These are phyloP conservation scores for Corythornis cristatus DNA, from an alignment of 2,113 vertebrate species.

Conservation along the genomic window DNA sequence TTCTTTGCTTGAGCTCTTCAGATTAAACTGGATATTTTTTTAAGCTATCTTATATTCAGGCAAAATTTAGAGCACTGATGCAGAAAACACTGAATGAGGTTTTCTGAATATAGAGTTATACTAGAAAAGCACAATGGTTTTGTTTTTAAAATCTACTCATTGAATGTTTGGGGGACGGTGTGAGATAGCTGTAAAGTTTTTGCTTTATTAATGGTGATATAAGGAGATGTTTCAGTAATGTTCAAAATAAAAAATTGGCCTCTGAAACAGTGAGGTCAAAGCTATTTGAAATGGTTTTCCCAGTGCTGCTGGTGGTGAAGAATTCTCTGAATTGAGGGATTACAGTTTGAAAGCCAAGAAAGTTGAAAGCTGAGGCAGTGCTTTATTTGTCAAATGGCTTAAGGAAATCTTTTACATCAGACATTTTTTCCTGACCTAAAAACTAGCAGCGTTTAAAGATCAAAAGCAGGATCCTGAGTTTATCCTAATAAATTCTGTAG, in stretches of 20 bases:
- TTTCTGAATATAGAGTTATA: neutral
- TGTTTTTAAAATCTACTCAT: neutral
- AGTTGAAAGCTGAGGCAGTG: neutral
- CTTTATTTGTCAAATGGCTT: neutral
- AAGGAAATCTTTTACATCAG: neutral
- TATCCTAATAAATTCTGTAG: neutral
- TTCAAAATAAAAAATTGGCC: neutral
- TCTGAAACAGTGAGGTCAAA: neutral
- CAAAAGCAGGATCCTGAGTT: neutral
- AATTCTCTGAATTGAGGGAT: neutral
- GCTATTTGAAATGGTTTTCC: neutral
- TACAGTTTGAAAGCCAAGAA: neutral
- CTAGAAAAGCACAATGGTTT: neutral
- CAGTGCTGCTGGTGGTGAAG: neutral
- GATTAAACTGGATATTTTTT: slow-evolving; percentile 22
- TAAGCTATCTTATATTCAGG: neutral
- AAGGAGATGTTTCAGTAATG: neutral
- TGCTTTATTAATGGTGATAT: neutral
- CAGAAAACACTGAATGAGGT: slow-evolving; percentile 5
- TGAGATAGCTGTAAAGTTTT: neutral
- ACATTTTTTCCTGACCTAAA: neutral
- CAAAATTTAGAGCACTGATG: neutral
- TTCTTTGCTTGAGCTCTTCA: slow-evolving; percentile 34
- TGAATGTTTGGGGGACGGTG: neutral
- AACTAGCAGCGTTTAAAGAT: neutral